These are phyloP conservation scores for Xiphorhynchus elegans DNA, from an alignment of 2,113 vertebrate genomes.

Conservation along the genomic window DNA sequence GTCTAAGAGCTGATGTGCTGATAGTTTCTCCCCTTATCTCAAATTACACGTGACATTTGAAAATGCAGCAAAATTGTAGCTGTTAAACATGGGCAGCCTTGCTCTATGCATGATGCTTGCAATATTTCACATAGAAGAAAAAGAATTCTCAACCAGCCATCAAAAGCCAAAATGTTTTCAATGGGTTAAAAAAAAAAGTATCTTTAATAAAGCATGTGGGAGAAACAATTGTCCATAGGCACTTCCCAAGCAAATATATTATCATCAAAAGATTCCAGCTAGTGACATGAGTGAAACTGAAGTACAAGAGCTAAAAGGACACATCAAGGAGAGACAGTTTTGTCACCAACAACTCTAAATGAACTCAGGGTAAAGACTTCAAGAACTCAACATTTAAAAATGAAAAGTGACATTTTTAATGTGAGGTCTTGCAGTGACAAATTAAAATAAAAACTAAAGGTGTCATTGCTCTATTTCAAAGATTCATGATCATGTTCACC, in stretches of 20 bases:
- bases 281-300: neutral
- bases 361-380: neutral
- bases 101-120: neutral
- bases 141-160: neutral
- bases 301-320: neutral
- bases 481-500: neutral
- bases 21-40: neutral
- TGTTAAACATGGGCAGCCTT: neutral
- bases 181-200: neutral
- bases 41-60: constrained; percentile 17
- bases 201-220: neutral
- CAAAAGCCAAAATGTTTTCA: neutral
- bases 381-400: neutral
- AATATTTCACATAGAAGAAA: neutral
- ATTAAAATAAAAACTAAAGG: neutral
- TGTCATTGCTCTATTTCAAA: neutral
- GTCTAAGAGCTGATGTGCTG: neutral
- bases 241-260: neutral
- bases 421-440: neutral
- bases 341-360: neutral
- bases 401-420: neutral
- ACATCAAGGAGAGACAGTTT: neutral
- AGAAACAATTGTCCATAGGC: neutral
- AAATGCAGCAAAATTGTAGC: neutral
- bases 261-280: neutral